Evolutionary conservation across 2,113 vertebrate genomes (phyloP).

Genomic region (Tinamus guttatus): DNA sequence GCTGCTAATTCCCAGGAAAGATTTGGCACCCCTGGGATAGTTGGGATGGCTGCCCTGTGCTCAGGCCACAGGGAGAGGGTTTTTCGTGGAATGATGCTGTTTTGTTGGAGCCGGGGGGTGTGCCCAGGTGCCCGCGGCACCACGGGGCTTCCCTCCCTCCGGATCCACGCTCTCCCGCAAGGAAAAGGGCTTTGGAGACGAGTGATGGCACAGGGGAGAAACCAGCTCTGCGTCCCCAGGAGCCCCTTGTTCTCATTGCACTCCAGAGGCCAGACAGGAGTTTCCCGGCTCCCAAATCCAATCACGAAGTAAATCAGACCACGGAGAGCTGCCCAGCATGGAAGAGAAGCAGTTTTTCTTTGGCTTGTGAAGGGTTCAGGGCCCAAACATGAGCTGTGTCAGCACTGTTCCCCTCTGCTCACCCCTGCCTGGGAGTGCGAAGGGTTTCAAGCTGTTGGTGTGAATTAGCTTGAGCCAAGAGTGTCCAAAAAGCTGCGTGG

Average conservation of each 20-base stretch:
- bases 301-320: background rate
- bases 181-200: background rate
- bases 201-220: background rate
- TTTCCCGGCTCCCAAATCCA: background rate
- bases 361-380: background rate
- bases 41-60: no score
- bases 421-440: background rate
- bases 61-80: no score
- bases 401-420: accelerated
- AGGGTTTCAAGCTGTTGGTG: background rate
- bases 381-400: background rate
- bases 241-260: background rate
- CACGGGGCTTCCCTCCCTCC: background rate
- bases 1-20: background rate
- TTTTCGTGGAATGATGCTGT: background rate
- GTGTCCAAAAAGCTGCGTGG: background rate
- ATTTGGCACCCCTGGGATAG: no score
- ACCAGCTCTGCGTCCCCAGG: background rate
- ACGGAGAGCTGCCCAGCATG: background rate
- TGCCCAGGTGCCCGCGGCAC: no score
- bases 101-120: background rate
- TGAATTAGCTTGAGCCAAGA: background rate
- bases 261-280: background rate
- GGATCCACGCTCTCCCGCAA: background rate
- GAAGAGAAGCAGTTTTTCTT: background rate